These are phyloP conservation scores for Apamea crenata DNA, from an alignment of 2,888 invertebrate species.

Conservation along the genomic window DNA sequence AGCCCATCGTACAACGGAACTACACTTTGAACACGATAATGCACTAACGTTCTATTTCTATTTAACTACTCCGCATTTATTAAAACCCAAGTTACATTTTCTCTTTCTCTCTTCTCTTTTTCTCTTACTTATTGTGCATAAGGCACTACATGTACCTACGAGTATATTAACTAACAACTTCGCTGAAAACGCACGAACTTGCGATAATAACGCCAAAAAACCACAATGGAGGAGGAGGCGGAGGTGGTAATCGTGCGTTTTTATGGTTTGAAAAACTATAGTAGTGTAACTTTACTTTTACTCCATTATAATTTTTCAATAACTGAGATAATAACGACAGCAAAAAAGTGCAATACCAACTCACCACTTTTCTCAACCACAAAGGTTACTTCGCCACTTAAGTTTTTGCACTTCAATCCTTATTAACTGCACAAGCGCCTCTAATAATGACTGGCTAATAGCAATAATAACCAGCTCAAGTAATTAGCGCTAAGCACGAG, in stretches of 20 bases:
- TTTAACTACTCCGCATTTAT: not conserved
- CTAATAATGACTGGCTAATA: constrained; percentile 33
- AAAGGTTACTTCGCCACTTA: constrained; percentile 60
- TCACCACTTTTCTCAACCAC: constrained; percentile 32
- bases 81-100: not conserved
- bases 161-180: not conserved
- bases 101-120: too few relatives aligned
- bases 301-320: not conserved
- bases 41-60: constrained; percentile 35
- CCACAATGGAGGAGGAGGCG: too few relatives aligned
- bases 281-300: not conserved
- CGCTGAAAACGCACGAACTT: not conserved
- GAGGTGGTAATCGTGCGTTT: not conserved
- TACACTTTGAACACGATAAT: constrained; percentile 47
- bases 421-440: constrained; percentile 35
- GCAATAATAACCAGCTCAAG: constrained; percentile 48
- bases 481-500: constrained; percentile 56
- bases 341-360: constrained; percentile 7
- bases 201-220: not conserved
- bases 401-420: constrained; percentile 45
- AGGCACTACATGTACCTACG: not conserved
- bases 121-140: too few relatives aligned
- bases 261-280: not conserved
- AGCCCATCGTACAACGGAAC: constrained; percentile 51
- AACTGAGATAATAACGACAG: not conserved